Evolutionary conservation across 1,140 invertebrate species (phyloP).

Genomic region (Drosophila asahinai): DNA sequence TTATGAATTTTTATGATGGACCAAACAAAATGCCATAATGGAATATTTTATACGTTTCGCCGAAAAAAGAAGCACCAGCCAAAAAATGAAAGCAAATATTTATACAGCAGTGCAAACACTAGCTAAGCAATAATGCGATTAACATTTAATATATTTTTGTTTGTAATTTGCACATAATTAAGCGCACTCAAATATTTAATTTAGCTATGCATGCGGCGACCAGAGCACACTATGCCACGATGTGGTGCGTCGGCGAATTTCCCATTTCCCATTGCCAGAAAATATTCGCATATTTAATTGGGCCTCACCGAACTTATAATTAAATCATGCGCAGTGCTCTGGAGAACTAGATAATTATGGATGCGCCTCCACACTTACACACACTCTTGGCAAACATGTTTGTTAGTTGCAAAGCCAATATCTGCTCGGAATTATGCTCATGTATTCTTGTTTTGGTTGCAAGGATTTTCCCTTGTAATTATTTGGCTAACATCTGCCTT

Average conservation of each 20-base stretch:
- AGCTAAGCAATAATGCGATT: conserved; percentile 45
- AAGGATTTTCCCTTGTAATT: neutral
- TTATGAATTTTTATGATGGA: conserved; percentile 73
- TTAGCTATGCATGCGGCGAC: conserved; percentile 33
- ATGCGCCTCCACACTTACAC: neutral
- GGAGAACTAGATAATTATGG: conserved; percentile 18
- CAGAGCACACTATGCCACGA: conserved; percentile 48
- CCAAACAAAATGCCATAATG: conserved; percentile 52
- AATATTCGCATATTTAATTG: conserved; percentile 52
- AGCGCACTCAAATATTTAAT: conserved; percentile 52
- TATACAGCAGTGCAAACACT: conserved; percentile 21
- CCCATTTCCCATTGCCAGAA: conserved; percentile 11
- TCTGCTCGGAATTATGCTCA: conserved; percentile 14
- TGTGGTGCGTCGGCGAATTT: neutral
- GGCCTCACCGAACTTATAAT: conserved; percentile 43
- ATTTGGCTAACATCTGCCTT: neutral
- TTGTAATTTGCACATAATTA: conserved; percentile 75
- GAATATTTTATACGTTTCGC: conserved; percentile 53
- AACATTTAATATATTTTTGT: conserved; percentile 69
- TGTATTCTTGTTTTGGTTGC: conserved; percentile 16
- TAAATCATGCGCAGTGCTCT: conserved; percentile 47
- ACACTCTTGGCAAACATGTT: neutral
- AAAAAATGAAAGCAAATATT: conserved; percentile 13
- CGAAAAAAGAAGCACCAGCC: neutral
- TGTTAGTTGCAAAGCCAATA: conserved; percentile 10